Percentiles rank a stretch among this genome's conserved stretches.
Conservation (phyloP, 2,888 invertebrate species). For the Galerucella nymphaeae region DNA sequence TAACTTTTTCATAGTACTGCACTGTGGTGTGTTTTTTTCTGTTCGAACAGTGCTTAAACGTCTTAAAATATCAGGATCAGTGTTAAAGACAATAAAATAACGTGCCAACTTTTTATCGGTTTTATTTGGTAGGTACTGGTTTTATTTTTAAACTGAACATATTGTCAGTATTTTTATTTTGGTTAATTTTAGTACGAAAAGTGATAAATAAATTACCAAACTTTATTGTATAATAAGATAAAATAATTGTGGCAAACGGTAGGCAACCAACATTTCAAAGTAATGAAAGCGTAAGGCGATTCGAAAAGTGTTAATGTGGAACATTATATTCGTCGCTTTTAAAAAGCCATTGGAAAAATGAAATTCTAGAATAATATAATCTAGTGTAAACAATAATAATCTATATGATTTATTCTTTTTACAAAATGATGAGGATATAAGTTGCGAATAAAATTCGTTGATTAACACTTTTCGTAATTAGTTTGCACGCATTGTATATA, state of each 20-base stretch:
- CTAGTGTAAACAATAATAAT: too few relatives aligned
- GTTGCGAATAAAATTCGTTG: not conserved
- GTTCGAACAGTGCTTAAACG: slow-evolving; percentile 2
- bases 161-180: slow-evolving; percentile 14
- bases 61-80: slow-evolving; percentile 28
- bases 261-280: slow-evolving; percentile 35
- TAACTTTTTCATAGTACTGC: not conserved
- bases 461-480: not conserved
- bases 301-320: not conserved
- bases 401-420: too few relatives aligned
- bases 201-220: slow-evolving; percentile 31
- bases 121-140: slow-evolving; percentile 25
- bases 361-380: not conserved
- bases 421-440: not conserved
- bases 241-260: slow-evolving; percentile 25
- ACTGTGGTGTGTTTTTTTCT: not conserved
- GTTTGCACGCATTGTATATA: slow-evolving; percentile 31
- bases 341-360: not conserved
- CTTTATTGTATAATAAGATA: slow-evolving; percentile 24
- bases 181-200: slow-evolving; percentile 24
- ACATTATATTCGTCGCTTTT: not conserved
- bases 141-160: slow-evolving; percentile 9
- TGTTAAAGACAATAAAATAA: slow-evolving; percentile 42
- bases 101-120: slow-evolving; percentile 36
- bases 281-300: slow-evolving; percentile 13